phyloP scores from a whole-genome alignment of 2,113 vertebrate species.

The Aleadryas rufinucha region DNA sequence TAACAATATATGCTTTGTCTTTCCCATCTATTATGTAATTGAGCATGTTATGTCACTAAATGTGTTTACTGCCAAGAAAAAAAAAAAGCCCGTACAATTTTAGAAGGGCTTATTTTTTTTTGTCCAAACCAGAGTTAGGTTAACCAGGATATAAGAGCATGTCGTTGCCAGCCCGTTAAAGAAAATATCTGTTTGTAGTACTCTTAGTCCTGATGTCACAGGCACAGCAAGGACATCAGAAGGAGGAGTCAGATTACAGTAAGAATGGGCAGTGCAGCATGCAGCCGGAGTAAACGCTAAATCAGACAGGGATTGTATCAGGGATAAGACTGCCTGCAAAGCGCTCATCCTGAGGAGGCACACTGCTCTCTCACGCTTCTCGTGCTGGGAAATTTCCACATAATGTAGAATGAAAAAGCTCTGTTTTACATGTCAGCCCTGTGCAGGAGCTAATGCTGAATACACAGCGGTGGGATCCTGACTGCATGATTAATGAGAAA shows the following conservation, averaged over 20 bases:
- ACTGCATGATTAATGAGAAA: conserved; percentile 87
- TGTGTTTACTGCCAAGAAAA: background rate
- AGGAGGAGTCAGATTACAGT: conserved; percentile 87
- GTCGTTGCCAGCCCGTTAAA: background rate
- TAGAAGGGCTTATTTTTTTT: background rate
- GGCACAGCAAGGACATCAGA: conserved; percentile 80
- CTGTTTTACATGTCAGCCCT: conserved; percentile 62
- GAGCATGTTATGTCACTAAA: conserved; percentile 39
- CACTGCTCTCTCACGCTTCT: conserved; percentile 51
- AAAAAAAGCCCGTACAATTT: background rate
- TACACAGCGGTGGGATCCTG: conserved; percentile 78
- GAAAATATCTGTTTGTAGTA: conserved; percentile 72
- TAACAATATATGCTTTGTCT: conserved; percentile 27
- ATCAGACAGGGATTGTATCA: conserved; percentile 68
- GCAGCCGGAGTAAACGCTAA: conserved; percentile 73
- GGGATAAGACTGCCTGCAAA: conserved; percentile 65
- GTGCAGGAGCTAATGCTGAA: conserved; percentile 77
- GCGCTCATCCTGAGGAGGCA: conserved; percentile 66
- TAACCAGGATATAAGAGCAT: background rate
- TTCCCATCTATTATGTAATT: conserved; percentile 41
- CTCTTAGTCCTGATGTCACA: conserved; percentile 80
- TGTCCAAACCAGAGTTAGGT: background rate
- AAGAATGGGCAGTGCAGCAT: conserved; percentile 78
- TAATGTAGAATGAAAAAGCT: conserved; percentile 78
- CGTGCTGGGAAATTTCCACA: conserved; percentile 70